These are phyloP conservation scores for Syngnathus acus DNA, from an alignment of 2,797 vertebrate genomes.

Conservation along the genomic window DNA sequence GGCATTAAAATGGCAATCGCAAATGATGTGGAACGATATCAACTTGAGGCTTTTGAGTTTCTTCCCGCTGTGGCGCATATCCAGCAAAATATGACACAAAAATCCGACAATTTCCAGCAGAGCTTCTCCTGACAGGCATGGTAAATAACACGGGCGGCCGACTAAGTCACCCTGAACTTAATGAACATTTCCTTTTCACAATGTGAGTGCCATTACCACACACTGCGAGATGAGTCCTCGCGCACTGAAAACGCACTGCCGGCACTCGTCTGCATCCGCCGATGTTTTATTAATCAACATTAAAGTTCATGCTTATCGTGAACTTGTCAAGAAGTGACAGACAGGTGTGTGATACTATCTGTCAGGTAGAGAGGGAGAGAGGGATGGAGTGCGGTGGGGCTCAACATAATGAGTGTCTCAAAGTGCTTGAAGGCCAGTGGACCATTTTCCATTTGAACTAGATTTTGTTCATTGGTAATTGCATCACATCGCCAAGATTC, in stretches of 20 bases:
- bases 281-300: conserved; percentile 42
- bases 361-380: conserved; percentile 11
- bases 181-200: conserved; percentile 44
- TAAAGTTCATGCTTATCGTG: conserved; percentile 27
- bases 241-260: conserved; percentile 10
- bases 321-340: conserved; percentile 22
- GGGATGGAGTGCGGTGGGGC: background rate
- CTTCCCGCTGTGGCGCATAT: background rate
- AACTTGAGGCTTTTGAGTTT: background rate
- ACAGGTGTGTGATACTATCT: conserved; percentile 17
- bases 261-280: background rate
- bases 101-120: background rate
- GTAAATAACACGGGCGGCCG: conserved; percentile 27
- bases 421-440: background rate
- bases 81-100: background rate
- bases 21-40: conserved; percentile 5
- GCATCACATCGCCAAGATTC: background rate
- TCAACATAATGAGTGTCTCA: background rate
- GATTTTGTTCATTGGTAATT: background rate
- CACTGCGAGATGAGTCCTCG: conserved; percentile 32
- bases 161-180: conserved; percentile 40
- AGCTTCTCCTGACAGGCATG: conserved; percentile 12
- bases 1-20: conserved; percentile 6
- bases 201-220: conserved; percentile 41
- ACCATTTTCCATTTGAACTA: background rate